Conservation (phyloP, 2,888 invertebrate species). For the Gymnosoma rotundatum region DNA sequence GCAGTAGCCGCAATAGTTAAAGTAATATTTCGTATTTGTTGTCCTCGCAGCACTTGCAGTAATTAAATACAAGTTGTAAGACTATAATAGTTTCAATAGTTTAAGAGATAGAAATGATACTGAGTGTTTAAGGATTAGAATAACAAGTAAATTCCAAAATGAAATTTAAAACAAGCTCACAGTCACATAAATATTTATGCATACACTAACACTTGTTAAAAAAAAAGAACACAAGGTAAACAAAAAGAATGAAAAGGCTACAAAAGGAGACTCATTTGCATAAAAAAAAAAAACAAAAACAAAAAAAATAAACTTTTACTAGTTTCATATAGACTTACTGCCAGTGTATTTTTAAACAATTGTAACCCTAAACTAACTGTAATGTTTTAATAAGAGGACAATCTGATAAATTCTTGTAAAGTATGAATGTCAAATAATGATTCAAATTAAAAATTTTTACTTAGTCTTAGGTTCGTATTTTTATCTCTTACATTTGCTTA, state of each 20-base stretch:
- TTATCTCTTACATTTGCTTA: too few relatives aligned
- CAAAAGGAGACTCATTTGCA: slow-evolving; percentile 16
- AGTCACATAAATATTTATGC: background rate
- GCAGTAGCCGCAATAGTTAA: background rate
- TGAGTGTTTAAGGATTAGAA: slow-evolving; percentile 30
- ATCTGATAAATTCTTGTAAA: background rate
- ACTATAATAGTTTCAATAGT: background rate
- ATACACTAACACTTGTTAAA: background rate
- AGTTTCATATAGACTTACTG: background rate
- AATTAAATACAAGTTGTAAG: slow-evolving; percentile 10
- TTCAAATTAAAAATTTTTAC: too few relatives aligned
- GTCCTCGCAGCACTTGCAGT: background rate
- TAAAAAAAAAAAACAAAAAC: background rate
- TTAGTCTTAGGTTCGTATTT: too few relatives aligned
- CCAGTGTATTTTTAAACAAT: too few relatives aligned
- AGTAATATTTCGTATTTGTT: background rate
- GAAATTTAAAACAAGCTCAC: slow-evolving; percentile 16
- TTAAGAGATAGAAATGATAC: slow-evolving; percentile 1
- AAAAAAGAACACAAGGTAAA: background rate
- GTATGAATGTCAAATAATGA: background rate
- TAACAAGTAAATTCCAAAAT: slow-evolving; percentile 12
- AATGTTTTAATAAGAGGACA: background rate
- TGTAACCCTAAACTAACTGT: slow-evolving; percentile 18
- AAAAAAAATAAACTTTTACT: background rate
- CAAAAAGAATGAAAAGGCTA: background rate